Conservation (phyloP, 2,888 invertebrate species). For the Erynnis tages region DNA sequence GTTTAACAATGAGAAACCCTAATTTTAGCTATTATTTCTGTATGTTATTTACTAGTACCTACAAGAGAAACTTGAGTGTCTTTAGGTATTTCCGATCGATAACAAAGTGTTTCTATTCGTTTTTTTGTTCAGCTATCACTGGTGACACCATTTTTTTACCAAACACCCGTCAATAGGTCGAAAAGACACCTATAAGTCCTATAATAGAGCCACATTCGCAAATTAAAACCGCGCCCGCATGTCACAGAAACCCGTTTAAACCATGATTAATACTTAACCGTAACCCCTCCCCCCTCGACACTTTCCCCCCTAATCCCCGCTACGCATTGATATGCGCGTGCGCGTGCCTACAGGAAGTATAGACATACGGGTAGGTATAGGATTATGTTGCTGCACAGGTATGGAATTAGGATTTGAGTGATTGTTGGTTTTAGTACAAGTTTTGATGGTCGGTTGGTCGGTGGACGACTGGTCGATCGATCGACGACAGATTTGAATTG, state of each 20-base stretch:
- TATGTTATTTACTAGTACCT: too few relatives aligned
- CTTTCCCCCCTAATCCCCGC: conserved; percentile 19
- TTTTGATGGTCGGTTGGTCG: not conserved
- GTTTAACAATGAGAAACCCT: too few relatives aligned
- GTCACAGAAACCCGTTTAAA: conserved; percentile 9
- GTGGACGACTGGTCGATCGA: too few relatives aligned
- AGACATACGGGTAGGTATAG: conserved; percentile 2
- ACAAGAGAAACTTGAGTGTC: too few relatives aligned
- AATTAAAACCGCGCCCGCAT: conserved; percentile 12
- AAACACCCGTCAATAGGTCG: too few relatives aligned
- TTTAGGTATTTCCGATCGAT: too few relatives aligned
- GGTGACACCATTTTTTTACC: too few relatives aligned
- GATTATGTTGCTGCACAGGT: not conserved
- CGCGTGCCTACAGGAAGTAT: conserved; percentile 38
- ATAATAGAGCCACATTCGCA: not conserved
- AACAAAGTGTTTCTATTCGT: too few relatives aligned
- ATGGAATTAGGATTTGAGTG: not conserved
- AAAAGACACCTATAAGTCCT: too few relatives aligned
- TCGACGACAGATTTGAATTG: not conserved
- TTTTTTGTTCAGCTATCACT: too few relatives aligned
- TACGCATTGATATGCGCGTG: conserved; percentile 48
- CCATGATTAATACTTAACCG: conserved; percentile 17
- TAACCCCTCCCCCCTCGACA: not conserved
- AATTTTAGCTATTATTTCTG: too few relatives aligned
- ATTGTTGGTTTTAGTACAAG: not conserved